Percentiles rank a stretch among this genome's conserved stretches.
Evolutionary conservation across 2,888 invertebrate genomes (phyloP).

Genomic region (Drosophila picticornis): DNA sequence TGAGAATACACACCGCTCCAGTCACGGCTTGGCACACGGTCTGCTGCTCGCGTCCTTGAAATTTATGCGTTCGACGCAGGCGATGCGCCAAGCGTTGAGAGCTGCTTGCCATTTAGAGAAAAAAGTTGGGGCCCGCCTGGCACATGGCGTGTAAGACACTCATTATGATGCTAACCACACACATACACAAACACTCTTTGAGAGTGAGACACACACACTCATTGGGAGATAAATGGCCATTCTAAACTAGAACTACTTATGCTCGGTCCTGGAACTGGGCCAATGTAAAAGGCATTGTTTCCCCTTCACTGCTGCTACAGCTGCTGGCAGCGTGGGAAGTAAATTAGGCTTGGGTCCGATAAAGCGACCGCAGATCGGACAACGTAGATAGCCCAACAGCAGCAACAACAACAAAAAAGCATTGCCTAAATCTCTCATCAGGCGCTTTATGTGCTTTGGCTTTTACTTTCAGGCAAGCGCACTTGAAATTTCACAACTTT

Average conservation of each 20-base stretch:
- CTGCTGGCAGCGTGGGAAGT: slow-evolving; percentile 7
- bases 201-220: slow-evolving; percentile 5
- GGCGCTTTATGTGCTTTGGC: slow-evolving; percentile 21
- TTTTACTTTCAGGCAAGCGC: slow-evolving; percentile 8
- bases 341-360: slow-evolving; percentile 35
- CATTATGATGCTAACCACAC: slow-evolving; percentile 65
- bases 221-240: slow-evolving; percentile 58
- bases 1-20: slow-evolving; percentile 32
- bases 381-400: slow-evolving; percentile 26
- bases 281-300: slow-evolving; percentile 68
- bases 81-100: slow-evolving; percentile 62
- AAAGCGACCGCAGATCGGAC: slow-evolving; percentile 52
- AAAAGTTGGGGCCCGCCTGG: slow-evolving; percentile 29
- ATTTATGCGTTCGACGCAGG: slow-evolving; percentile 75
- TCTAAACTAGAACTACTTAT: slow-evolving; percentile 59
- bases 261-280: slow-evolving; percentile 67
- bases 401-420: slow-evolving; percentile 20
- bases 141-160: slow-evolving; percentile 76
- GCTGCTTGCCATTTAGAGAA: slow-evolving; percentile 18
- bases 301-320: slow-evolving; percentile 5
- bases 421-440: slow-evolving; percentile 27
- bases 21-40: slow-evolving; percentile 27
- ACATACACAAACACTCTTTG: slow-evolving; percentile 18
- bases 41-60: slow-evolving; percentile 65
- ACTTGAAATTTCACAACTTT: slow-evolving; percentile 25